Percentiles rank a stretch among this genome's conserved stretches.
phyloP scores from a whole-genome alignment of 2,113 vertebrate genomes.

The Psophia crepitans region DNA sequence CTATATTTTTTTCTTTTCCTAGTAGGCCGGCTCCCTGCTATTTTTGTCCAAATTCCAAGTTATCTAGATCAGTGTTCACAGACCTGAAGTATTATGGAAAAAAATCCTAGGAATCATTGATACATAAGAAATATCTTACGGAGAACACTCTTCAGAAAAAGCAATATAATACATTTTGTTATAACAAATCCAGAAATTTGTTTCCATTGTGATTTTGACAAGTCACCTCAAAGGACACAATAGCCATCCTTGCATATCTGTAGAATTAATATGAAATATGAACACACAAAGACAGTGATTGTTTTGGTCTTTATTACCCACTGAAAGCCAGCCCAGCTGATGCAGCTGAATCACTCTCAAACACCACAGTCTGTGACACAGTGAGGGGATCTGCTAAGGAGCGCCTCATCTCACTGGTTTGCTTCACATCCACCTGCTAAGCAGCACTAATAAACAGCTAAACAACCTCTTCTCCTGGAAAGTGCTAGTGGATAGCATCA shows the following conservation, averaged over 20 bases:
- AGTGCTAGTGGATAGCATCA: fast-evolving
- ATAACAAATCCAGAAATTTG: background rate
- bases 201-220: background rate
- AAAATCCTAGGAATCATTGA: background rate
- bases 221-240: background rate
- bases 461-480: background rate
- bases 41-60: background rate
- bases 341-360: background rate
- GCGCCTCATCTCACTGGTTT: fast-evolving
- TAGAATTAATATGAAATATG: background rate
- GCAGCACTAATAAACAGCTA: background rate
- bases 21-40: background rate
- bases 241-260: background rate
- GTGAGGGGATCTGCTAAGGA: background rate
- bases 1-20: background rate
- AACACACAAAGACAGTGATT: background rate
- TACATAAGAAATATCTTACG: background rate
- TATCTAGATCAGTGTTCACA: background rate
- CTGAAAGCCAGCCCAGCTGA: background rate
- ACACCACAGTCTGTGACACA: background rate
- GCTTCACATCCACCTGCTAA: background rate
- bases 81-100: background rate
- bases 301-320: background rate
- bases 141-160: background rate
- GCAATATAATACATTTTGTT: background rate